A percentile compares a stretch with the other conserved stretches of the same genome.
Conservation (phyloP, 2,797 vertebrate species). For the Triplophysa bombifrons region DNA sequence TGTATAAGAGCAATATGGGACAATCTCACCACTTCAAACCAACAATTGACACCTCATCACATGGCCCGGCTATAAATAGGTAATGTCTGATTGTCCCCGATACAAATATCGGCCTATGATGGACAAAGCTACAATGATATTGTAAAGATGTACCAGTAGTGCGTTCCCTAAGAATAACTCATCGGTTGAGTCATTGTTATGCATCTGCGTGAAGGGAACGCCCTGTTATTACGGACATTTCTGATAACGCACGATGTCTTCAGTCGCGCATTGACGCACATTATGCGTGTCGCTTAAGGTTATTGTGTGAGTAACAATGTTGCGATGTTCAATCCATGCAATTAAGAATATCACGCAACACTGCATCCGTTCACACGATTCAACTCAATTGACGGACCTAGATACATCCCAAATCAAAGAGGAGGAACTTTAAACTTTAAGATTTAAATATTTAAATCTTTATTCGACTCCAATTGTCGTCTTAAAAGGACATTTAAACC, state of each 20-base stretch:
- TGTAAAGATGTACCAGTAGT: neutral
- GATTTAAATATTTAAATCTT: no score
- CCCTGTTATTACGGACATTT: neutral
- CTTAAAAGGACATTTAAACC: neutral
- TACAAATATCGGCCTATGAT: neutral
- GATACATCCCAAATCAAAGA: neutral
- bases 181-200: neutral
- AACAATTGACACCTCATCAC: neutral
- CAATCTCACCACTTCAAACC: neutral
- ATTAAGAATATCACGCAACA: neutral
- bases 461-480: no score
- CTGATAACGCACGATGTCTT: neutral
- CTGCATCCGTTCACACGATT: neutral
- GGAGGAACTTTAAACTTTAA: no score
- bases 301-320: neutral
- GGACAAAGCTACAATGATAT: no score
- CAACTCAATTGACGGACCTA: neutral
- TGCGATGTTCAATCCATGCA: neutral
- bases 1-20: neutral
- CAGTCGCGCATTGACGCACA: slow-evolving; percentile 13
- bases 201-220: slow-evolving; percentile 15
- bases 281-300: neutral
- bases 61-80: neutral
- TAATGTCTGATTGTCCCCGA: neutral
- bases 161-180: neutral